Evolutionary conservation across 2,888 invertebrate species (phyloP), one percentile per base, ranked within the genome.

Genomic region (Pseudolycoriella hygida): DNA sequence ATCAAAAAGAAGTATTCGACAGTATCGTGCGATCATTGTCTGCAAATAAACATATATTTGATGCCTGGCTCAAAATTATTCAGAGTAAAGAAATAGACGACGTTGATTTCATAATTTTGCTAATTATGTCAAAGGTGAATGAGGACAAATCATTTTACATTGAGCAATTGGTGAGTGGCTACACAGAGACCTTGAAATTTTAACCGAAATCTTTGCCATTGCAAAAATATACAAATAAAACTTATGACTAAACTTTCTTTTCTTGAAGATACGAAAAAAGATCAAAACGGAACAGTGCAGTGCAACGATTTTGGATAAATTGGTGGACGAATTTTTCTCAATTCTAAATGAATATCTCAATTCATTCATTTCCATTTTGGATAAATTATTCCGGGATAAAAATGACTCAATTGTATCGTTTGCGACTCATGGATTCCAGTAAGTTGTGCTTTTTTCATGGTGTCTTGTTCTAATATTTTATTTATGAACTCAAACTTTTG

Each of bases 41-140:
- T 11, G 56, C 59, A n/a, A 61, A 60, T 1, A 60, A 60, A 44
- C 57, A 56, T 38, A 57, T 65, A 20, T 64, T 56, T 47, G 56
- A 59, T 25, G 50, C 53, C 37, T 64, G 64, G 61, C 59, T 62
- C 40, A 62, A 60, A 42, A 51, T 50, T 1, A 56, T 60, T 37
- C 51, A 53, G 37, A 50, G 51, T 5, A 46, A 59, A 39, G 50
- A 56, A 0, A 50, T 49, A 1, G 40, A 41, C 5, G 53, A 52
- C 20, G 68, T 84, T 48, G 83, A 85, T 62, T 66, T 82, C 43
- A 61, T 79, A 15, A 66, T 82, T 50, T 58, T 83, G 15, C 57
- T 80, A n/a, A 68, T 80, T 52, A 60, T 80, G 17, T 72, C 76
- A 51, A 68, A 74, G n/a, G 69, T 69, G 43, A 67, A 71, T 45